Evolutionary conservation across 1,140 invertebrate genomes (phyloP).

Genomic region (Goniozus legneri): DNA sequence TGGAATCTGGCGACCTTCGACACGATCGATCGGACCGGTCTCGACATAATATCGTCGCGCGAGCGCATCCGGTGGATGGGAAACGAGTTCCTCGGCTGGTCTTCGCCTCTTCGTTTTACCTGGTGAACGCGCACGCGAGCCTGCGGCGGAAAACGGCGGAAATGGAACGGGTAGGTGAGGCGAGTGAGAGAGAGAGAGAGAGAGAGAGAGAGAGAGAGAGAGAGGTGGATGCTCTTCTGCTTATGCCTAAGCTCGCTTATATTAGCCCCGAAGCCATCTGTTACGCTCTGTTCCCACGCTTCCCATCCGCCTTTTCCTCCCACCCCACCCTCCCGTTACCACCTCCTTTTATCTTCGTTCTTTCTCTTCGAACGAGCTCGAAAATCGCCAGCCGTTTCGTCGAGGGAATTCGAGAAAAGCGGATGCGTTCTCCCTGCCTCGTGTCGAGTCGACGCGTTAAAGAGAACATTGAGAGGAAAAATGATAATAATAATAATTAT

Average conservation of each 20-base stretch:
- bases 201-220: neutral
- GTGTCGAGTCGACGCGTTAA: no score
- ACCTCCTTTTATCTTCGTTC: neutral
- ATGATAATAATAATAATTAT: no score
- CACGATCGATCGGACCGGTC: no score
- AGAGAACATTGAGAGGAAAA: no score
- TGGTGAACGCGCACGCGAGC: neutral
- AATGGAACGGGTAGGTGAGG: no score
- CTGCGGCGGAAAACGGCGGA: neutral
- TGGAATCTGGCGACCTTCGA: no score
- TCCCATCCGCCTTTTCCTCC: slow-evolving; percentile 36
- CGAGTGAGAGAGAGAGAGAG: no score
- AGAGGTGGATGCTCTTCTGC: neutral
- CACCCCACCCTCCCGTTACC: slow-evolving; percentile 1
- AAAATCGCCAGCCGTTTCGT: no score
- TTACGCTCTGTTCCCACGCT: slow-evolving; percentile 51
- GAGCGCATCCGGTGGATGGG: neutral
- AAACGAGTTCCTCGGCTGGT: neutral
- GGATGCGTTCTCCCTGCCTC: no score
- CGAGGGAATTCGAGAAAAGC: no score
- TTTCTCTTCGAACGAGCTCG: neutral
- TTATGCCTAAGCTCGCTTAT: no score
- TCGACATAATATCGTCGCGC: neutral
- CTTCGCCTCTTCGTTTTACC: no score
- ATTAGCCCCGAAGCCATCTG: slow-evolving; percentile 49